Base-by-base conservation (phyloP, 64 coral and sea anemone genomes). In the Porites lutea region DNA sequence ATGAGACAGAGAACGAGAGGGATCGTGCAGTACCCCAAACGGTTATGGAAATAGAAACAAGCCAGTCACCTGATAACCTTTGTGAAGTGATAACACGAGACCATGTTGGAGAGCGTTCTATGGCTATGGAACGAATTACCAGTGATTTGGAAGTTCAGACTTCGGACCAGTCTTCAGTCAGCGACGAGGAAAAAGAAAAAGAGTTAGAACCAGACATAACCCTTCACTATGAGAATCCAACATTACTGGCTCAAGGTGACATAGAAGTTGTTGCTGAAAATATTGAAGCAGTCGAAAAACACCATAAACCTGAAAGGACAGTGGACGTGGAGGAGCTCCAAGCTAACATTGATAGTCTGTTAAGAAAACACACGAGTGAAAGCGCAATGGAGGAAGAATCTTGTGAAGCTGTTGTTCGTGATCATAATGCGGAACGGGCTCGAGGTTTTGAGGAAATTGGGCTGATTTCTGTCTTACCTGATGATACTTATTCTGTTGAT, bases 381-480 rank as follows among this genome's bases (percentile, higher is more conserved):
- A 4, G 11, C 13, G 46, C 55, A 43, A 81, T 4, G 57, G 23
- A 43, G 13, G 48, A 68, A 84, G 45, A 84, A 19, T 20, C 45
- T 47, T 84, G 6, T 68, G 81, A 68, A 52, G 81, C 63, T n/a
- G 61, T 52, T 19, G 8, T 22, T 84, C 63, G 63, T 68, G 62
- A 84, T 23, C 20, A 84, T 14, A 44, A 67, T 52, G 47, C 51
- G 43, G 81, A 84, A 52, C 46, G 63, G 18, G 27, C 78, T 48
- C 88, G 43, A 75, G 65, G 57, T 59, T 21, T 78, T 63, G 89
- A 87, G n/a, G 55, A 87, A 89, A 79, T 88, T 19, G 71, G 3
- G 16, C 48, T 89, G 78, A 80, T 93, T 57, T 14, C 52, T 46
- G 53, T 86, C 45, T 84, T 59, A 57, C 70, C 92, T 75, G 82